Percentiles rank a stretch among this genome's conserved stretches.
These are phyloP conservation scores for Lycaena phlaeas DNA, from an alignment of 2,888 invertebrate species.

Conservation along the genomic window DNA sequence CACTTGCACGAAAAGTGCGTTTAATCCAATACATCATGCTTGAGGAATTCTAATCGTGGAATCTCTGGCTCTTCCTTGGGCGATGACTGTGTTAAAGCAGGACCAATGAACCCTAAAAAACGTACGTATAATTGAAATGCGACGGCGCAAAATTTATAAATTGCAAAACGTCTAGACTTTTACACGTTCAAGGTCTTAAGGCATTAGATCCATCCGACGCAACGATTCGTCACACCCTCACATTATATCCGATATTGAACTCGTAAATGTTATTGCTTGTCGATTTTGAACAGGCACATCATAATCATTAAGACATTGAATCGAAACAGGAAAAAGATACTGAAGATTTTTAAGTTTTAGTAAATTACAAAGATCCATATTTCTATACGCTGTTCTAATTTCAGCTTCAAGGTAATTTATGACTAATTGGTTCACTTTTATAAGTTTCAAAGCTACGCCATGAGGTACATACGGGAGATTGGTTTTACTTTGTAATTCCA, in stretches of 20 bases:
- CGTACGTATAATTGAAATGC: slow-evolving; percentile 62
- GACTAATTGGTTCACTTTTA: too few relatives aligned
- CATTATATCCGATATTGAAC: slow-evolving; percentile 14
- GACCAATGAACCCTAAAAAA: slow-evolving; percentile 58
- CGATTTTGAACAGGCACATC: not conserved
- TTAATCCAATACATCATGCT: not conserved
- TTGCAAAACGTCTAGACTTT: slow-evolving; percentile 59
- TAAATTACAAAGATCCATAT: too few relatives aligned
- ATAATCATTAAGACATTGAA: not conserved
- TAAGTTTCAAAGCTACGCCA: too few relatives aligned
- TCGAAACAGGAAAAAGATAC: not conserved
- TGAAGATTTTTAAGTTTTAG: not conserved
- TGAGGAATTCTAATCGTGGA: not conserved
- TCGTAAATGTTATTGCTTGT: not conserved
- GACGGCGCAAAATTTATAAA: slow-evolving; percentile 60
- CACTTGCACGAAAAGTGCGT: not conserved
- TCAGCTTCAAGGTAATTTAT: too few relatives aligned
- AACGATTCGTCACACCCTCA: slow-evolving; percentile 47
- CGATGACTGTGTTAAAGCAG: slow-evolving; percentile 32
- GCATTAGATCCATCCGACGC: slow-evolving; percentile 34
- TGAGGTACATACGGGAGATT: too few relatives aligned
- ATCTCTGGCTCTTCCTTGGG: slow-evolving; percentile 11
- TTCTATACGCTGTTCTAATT: not conserved
- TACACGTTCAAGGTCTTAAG: slow-evolving; percentile 50
- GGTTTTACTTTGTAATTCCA: too few relatives aligned